Percentiles rank a stretch among this genome's conserved stretches.
These are phyloP conservation scores for Scaptomyza polygonia DNA, from an alignment of 2,888 invertebrate species.

Conservation along the genomic window DNA sequence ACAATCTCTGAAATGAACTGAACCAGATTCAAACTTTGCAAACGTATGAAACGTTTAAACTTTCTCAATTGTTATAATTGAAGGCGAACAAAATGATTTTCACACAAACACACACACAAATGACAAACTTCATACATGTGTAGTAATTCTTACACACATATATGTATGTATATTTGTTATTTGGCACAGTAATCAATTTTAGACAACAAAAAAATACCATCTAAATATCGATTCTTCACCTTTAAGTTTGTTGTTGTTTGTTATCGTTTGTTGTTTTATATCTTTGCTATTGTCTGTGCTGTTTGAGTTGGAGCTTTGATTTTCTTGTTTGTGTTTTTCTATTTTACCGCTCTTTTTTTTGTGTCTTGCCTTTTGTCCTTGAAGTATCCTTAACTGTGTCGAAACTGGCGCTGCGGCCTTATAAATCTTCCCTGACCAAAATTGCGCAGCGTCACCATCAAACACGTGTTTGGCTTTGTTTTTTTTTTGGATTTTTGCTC, in stretches of 20 bases:
- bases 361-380: conserved; percentile 51
- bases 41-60: conserved; percentile 65
- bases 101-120: conserved; percentile 3
- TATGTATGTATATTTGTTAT: too few species aligned
- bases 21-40: conserved; percentile 1
- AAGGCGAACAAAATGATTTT: conserved; percentile 44
- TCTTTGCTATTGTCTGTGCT: conserved; percentile 37
- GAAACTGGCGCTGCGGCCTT: conserved; percentile 58
- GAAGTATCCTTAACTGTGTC: conserved; percentile 67
- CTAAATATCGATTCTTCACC: conserved; percentile 12
- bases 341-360: conserved; percentile 23
- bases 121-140: conserved; percentile 1
- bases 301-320: conserved; percentile 27
- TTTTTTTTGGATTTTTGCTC: neutral
- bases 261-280: conserved; percentile 29
- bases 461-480: conserved; percentile 38
- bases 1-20: conserved; percentile 10
- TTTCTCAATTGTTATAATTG: conserved; percentile 68
- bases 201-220: neutral
- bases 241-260: conserved; percentile 11
- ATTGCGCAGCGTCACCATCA: conserved; percentile 65
- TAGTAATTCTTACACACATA: too few species aligned
- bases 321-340: conserved; percentile 39
- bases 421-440: conserved; percentile 66
- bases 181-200: conserved; percentile 12